phyloP scores from a whole-genome alignment of 53 echinoderm and acorn worm genomes.

The Hippasteria phrygiana region DNA sequence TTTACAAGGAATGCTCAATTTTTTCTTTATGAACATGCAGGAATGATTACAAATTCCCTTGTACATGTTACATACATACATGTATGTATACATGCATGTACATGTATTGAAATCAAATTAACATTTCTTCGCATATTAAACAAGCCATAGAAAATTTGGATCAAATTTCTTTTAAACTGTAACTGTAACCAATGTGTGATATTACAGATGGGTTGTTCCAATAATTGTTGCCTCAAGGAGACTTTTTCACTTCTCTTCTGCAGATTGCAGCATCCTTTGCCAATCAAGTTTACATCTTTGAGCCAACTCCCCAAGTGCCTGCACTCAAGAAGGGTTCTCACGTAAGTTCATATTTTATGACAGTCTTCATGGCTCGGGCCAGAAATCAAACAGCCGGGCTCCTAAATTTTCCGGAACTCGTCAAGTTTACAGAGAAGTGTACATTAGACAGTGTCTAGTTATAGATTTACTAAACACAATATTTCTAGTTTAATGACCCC shows the following conservation, averaged over 20 bases:
- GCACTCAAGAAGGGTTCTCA: conserved; percentile 64
- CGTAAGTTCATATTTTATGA: conserved; percentile 66
- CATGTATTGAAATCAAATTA: background rate
- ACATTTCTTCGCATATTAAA: too few relatives aligned
- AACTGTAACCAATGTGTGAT: too few relatives aligned
- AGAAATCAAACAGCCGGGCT: background rate
- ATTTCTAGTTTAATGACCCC: too few relatives aligned
- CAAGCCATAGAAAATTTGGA: too few relatives aligned
- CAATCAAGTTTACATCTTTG: conserved; percentile 98
- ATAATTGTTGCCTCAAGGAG: background rate
- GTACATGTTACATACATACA: background rate
- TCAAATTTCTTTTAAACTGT: too few relatives aligned
- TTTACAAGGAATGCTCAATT: too few relatives aligned
- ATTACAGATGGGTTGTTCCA: background rate
- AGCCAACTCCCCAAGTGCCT: conserved; percentile 77
- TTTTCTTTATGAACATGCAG: too few relatives aligned
- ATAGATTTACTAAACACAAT: too few relatives aligned
- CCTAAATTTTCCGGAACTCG: too few relatives aligned
- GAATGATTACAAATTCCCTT: too few relatives aligned
- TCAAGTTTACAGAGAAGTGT: too few relatives aligned
- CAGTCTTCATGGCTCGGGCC: background rate
- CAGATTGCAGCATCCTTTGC: conserved; percentile 99
- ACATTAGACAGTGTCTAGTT: too few relatives aligned
- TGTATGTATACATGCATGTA: background rate
- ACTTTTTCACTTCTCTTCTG: conserved; percentile 20